These are phyloP conservation scores for Amblyopsis hoosieri DNA, from an alignment of 2,797 vertebrate genomes.

Conservation along the genomic window DNA sequence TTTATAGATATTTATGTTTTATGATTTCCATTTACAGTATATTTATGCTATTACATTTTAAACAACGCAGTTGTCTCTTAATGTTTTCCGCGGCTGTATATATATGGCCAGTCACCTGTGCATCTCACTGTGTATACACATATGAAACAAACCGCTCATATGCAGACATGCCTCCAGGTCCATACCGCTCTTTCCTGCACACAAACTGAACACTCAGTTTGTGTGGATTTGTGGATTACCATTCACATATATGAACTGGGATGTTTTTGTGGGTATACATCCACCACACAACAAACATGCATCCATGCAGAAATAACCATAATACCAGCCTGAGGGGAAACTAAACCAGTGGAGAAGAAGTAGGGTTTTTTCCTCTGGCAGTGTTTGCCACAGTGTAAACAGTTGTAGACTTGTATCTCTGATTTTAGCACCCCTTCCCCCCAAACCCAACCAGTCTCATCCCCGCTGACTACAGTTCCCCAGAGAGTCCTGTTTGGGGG, in stretches of 20 bases:
- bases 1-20: too few relatives aligned
- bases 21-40: too few relatives aligned
- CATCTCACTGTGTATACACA: slow-evolving; percentile 36
- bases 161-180: slow-evolving; percentile 32
- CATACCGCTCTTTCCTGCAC: slow-evolving; percentile 50
- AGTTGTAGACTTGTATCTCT: not conserved
- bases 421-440: not conserved
- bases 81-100: too few relatives aligned
- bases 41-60: too few relatives aligned
- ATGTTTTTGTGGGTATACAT: slow-evolving; percentile 53
- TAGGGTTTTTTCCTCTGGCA: not conserved
- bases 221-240: slow-evolving; percentile 59
- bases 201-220: slow-evolving; percentile 58
- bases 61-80: too few relatives aligned
- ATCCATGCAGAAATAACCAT: slow-evolving; percentile 67
- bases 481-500: not conserved
- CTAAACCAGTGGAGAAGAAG: not conserved
- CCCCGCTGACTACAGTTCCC: too few relatives aligned
- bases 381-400: not conserved
- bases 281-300: slow-evolving; percentile 75
- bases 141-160: slow-evolving; percentile 66
- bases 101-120: slow-evolving; percentile 8
- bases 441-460: too few relatives aligned
- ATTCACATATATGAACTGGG: slow-evolving; percentile 38
- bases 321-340: slow-evolving; percentile 31